Evolutionary conservation across 2,113 vertebrate genomes (phyloP).

Genomic region (Rhinopomastus cyanomelas): DNA sequence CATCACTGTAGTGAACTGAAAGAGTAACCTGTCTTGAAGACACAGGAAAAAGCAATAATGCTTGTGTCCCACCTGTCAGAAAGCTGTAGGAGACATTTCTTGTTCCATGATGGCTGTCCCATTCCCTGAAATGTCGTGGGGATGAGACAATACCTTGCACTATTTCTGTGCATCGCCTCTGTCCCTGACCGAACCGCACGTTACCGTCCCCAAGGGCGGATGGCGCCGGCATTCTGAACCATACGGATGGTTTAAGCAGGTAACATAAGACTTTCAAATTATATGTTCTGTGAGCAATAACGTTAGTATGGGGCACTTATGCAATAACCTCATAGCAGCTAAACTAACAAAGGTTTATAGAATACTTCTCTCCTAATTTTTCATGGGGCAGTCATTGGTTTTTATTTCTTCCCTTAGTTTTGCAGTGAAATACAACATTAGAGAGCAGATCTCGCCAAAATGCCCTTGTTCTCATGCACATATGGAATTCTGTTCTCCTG

Average conservation of each 20-base stretch:
- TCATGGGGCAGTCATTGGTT: neutral
- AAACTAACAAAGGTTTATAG: constrained; percentile 55
- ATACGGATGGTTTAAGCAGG: constrained; percentile 20
- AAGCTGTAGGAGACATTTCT: constrained; percentile 51
- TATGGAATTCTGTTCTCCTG: neutral
- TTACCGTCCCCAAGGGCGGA: constrained; percentile 37
- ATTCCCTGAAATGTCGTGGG: constrained; percentile 58
- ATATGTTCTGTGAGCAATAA: constrained; percentile 41
- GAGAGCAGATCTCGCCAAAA: neutral
- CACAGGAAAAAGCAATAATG: constrained; percentile 55
- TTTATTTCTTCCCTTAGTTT: neutral
- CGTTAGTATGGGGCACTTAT: constrained; percentile 26
- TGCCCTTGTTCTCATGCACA: neutral
- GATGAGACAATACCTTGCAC: constrained; percentile 64
- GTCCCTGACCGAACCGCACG: constrained; percentile 24
- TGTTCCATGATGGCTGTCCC: constrained; percentile 51
- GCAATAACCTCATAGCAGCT: constrained; percentile 45
- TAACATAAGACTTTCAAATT: constrained; percentile 56
- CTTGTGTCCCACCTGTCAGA: constrained; percentile 55
- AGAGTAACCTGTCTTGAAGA: constrained; percentile 54
- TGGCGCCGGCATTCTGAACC: neutral
- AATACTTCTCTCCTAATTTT: constrained; percentile 59
- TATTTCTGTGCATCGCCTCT: constrained; percentile 56
- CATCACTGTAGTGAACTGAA: constrained; percentile 27
- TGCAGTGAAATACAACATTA: neutral